Percentiles rank a stretch among this genome's conserved stretches.
Conservation (phyloP, 2,113 vertebrate genomes). For the Typhlomys cinereus region DNA sequence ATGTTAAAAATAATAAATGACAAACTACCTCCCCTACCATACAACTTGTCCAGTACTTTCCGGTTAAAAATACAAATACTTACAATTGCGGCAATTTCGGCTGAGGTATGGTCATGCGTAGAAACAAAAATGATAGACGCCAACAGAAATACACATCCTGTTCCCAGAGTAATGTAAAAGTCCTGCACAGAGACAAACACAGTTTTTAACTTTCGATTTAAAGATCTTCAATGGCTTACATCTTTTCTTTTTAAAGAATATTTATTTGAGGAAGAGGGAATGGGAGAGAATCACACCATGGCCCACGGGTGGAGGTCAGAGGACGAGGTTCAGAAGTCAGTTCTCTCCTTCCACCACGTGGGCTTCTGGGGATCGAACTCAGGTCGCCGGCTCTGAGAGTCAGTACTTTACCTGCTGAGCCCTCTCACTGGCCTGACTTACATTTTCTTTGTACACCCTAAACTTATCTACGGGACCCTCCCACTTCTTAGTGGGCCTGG, state of each 20-base stretch:
- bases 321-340: no score
- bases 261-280: no score
- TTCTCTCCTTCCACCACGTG: no score
- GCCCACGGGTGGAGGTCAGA: no score
- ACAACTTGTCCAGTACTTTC: conserved; percentile 2
- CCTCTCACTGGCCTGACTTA: no score
- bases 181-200: conserved; percentile 84
- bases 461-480: background rate
- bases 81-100: conserved; percentile 86
- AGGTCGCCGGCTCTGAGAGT: no score
- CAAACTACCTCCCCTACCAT: background rate
- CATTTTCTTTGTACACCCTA: background rate
- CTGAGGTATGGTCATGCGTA: conserved; percentile 54
- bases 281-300: no score
- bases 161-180: conserved; percentile 75
- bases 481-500: background rate
- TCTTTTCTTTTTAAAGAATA: no score
- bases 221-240: background rate
- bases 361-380: no score
- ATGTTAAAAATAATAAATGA: conserved; percentile 42
- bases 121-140: conserved; percentile 85
- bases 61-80: conserved; percentile 70
- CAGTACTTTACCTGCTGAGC: no score
- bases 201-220: background rate
- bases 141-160: conserved; percentile 80